Base-by-base conservation (phyloP, 2,888 invertebrate genomes). In the Synergus itoensis region DNA sequence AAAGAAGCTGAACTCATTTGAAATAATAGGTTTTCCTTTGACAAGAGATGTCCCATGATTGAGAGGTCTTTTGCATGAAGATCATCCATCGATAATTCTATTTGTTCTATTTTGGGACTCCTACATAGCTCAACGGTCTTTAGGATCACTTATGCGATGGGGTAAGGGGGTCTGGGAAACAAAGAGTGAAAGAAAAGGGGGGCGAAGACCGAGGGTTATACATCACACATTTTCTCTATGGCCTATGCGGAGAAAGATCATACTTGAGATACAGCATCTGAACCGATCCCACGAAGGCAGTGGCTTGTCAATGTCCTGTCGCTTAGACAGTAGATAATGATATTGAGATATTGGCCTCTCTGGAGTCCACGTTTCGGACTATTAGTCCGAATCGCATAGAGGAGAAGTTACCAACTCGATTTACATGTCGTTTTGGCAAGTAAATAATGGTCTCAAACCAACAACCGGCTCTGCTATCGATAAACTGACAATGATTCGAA, bases 21-120 rank as follows among this genome's bases (percentile, higher is more conserved):
- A 85, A 86, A 86, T 84, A 85, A 86, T 84, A 84, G 86, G 81
- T 84, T 85, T 86, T 81, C 82, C 80, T 85, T 80, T 80, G 79
- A 80, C 83, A 79, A 83, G 85, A 87, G 87, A 87, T 89, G 89
- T 90, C 89, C 88, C 87, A 86, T 89, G 89, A 90, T 89, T 89
- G 89, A 90, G 89, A 88, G 88, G 87, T 88, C 88, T 81, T 84
- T 82, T 86, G 84, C 82, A 80, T 84, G 87, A 87, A 85, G 87
- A 89, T 87, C 87, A 87, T 83, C 83, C 87, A 87, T 88, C 89
- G 87, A 88, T 89, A 89, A 89, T 4, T 18, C 53, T n/a, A 53
- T 89, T 88, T 89, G 89, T 89, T 88, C 85, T 87, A 88, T 88
- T 88, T 87, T 83, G 86, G 84, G 78, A 75, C 81, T 45, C 21